Evolutionary conservation across 1,140 invertebrate species (phyloP).

Genomic region (Frieseomelitta varia): DNA sequence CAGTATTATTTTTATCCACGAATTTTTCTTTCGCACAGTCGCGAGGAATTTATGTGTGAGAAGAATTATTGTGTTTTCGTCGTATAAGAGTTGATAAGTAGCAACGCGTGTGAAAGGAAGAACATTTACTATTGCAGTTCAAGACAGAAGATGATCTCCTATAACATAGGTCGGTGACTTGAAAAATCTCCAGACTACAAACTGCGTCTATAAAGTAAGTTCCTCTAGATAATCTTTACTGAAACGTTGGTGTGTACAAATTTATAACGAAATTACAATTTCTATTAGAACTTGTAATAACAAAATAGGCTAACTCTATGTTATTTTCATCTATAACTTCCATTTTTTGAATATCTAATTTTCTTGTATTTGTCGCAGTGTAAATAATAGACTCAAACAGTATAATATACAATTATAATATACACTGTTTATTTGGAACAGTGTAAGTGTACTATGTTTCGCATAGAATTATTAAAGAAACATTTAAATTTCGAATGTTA

Average conservation of each 20-base stretch:
- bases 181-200: constrained; percentile 12
- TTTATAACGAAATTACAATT: no score
- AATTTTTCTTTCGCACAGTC: neutral
- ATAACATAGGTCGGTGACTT: constrained; percentile 43
- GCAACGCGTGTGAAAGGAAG: constrained; percentile 22
- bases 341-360: neutral
- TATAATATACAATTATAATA: neutral
- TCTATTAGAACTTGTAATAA: no score
- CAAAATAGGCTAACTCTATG: no score
- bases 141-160: constrained; percentile 23
- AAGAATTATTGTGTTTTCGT: neutral
- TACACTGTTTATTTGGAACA: neutral
- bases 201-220: constrained; percentile 12
- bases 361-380: neutral
- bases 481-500: neutral
- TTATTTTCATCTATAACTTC: no score
- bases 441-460: neutral
- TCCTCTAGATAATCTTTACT: neutral
- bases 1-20: constrained; percentile 13
- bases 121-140: constrained; percentile 3
- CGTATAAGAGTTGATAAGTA: neutral
- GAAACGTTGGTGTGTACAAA: no score
- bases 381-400: neutral
- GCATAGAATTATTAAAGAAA: neutral
- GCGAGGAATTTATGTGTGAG: neutral